Evolutionary conservation across 2,888 invertebrate species (phyloP), one percentile per base, ranked within the genome.

Genomic region (Oasisia sp.): DNA sequence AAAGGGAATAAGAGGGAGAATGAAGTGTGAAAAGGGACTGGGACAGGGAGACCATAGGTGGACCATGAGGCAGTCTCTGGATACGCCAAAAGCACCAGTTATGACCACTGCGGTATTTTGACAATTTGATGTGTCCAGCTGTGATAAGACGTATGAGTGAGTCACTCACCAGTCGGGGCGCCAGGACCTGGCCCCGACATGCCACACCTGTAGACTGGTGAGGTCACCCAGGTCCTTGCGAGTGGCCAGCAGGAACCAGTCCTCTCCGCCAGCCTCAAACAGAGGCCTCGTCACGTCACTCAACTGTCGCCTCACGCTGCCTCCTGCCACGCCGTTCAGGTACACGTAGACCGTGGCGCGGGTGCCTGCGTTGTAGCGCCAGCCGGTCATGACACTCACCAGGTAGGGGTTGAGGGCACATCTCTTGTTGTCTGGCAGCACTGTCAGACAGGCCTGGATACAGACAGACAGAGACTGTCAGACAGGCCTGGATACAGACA

Each of bases 231-330:
- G 92, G 44, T 93, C 93, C 8, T 91, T 32, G 12, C 93, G 93
- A 8, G 95, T 94, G 11, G 95, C 94, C 58, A 95, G 44, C 44
- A 95, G 91, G 93, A 95, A 95, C 95, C 95, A 95, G 92, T 95
- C 95, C 92, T 95, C 94, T 32, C 93, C 94, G 0, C 95, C 95
- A 11, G 94, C 93, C 93, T 93, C 92, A 89, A 95, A 95, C 74
- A 74, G 74, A 19, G 74, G 74, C n/a, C 74, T 74, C 27, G 74
- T 74, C 7, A n/a, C 19, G 1, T 74, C 74, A 74, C 74, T 74
- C 27, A 74, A 74, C 74, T 19, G 19, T 19, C 74, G 74, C n/a
- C 74, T 74, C 74, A 74, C 74, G 27, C 74, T 74, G 19, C 74
- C 32, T 32, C 91, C 92, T 56, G 58, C 45, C 12, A n/a, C 56